Conservation (phyloP, 2,113 vertebrate species). For the Ardeotis arabs region DNA sequence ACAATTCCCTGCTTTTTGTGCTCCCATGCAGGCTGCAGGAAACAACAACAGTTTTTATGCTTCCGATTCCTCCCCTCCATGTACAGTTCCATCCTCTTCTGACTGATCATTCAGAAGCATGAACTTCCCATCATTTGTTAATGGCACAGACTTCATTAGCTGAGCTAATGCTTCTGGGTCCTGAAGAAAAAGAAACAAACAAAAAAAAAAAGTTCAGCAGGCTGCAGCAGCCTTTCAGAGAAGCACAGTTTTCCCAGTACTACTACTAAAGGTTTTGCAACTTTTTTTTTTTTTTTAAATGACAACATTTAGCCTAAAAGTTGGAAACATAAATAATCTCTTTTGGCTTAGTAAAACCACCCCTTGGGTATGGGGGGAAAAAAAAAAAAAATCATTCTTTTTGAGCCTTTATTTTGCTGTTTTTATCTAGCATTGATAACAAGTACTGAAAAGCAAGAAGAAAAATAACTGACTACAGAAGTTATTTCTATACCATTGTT, state of each 20-base stretch:
- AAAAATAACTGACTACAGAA: neutral
- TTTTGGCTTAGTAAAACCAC: neutral
- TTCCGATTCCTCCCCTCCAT: slow-evolving; percentile 88
- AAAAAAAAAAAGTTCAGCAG: neutral
- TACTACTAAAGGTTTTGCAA: neutral
- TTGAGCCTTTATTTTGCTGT: neutral
- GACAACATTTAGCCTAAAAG: neutral
- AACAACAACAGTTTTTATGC: slow-evolving; percentile 69
- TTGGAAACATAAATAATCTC: neutral
- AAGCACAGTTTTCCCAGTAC: neutral
- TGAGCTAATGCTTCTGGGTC: slow-evolving; percentile 91
- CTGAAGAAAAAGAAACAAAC: slow-evolving; percentile 63
- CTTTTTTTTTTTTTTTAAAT: neutral
- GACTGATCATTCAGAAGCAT: slow-evolving; percentile 83
- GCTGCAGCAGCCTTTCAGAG: neutral
- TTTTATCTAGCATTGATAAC: neutral
- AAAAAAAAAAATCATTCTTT: neutral
- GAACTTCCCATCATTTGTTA: slow-evolving; percentile 94
- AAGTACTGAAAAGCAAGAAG: neutral
- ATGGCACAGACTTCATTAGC: slow-evolving; percentile 90
- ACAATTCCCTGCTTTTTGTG: neutral
- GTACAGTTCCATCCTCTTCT: slow-evolving; percentile 60
- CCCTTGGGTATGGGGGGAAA: neutral
- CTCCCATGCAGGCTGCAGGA: neutral
- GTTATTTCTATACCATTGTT: neutral